A percentile compares a stretch with the other conserved stretches of the same genome.
Conservation (phyloP, 2,113 vertebrate genomes). For the Oceanites oceanicus region DNA sequence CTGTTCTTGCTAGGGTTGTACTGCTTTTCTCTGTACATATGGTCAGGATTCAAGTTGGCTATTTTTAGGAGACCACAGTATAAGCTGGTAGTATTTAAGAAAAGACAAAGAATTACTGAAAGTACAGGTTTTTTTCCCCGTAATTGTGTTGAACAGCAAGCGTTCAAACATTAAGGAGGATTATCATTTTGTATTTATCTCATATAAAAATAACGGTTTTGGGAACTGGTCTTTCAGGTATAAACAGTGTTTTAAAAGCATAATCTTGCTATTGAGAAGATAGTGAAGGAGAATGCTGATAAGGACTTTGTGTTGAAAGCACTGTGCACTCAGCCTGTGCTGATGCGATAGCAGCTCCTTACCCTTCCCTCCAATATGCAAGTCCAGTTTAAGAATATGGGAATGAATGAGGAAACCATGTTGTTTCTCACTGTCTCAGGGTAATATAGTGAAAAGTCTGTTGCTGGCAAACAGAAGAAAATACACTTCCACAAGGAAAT, state of each 20-base stretch:
- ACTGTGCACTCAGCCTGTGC: background rate
- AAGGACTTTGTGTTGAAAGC: background rate
- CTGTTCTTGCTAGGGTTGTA: background rate
- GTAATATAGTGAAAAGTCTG: background rate
- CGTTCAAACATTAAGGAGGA: background rate
- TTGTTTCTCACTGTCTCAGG: background rate
- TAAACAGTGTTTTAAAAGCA: background rate
- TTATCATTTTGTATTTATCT: background rate
- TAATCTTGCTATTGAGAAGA: background rate
- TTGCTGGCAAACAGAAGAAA: background rate
- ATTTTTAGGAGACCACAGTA: background rate
- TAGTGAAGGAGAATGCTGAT: background rate
- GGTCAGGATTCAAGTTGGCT: background rate
- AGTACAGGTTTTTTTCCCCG: background rate
- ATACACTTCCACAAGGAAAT: background rate
- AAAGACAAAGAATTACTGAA: background rate
- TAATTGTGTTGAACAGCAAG: background rate
- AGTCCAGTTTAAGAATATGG: background rate
- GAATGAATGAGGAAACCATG: background rate
- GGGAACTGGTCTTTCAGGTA: background rate
- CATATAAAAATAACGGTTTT: background rate
- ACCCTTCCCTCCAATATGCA: background rate
- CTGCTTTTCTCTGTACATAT: background rate
- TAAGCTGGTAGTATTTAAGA: background rate
- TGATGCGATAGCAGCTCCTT: background rate